Conservation (phyloP, 2,888 invertebrate species). For the Nasonovia ribisnigri region DNA sequence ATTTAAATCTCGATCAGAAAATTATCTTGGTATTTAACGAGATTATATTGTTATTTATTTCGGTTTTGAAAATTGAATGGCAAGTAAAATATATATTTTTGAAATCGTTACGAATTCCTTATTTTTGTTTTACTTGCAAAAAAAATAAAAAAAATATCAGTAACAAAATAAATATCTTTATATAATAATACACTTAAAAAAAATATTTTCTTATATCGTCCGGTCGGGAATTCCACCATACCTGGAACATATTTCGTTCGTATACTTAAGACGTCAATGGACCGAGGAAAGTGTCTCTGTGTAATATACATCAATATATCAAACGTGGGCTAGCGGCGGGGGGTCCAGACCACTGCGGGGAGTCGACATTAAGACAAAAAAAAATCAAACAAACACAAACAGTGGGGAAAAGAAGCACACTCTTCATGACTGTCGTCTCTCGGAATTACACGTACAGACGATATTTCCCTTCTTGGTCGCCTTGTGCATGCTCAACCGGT, state of each 20-base stretch:
- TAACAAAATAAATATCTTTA: not conserved
- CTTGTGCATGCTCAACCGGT: conserved; percentile 53
- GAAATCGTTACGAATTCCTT: not conserved
- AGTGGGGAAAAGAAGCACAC: conserved; percentile 55
- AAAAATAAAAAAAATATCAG: not conserved
- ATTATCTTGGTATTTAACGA: not conserved
- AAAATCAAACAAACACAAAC: conserved; percentile 36
- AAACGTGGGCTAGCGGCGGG: conserved; percentile 58
- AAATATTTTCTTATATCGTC: conserved; percentile 20
- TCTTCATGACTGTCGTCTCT: conserved; percentile 52
- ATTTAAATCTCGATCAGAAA: not conserved
- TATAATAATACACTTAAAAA: not conserved
- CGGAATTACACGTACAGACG: conserved; percentile 50
- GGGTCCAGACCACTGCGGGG: conserved; percentile 63
- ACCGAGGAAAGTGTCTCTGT: conserved; percentile 60
- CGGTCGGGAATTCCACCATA: conserved; percentile 39
- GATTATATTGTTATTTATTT: not conserved
- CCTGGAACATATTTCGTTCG: conserved; percentile 51
- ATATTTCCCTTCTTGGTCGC: conserved; percentile 52
- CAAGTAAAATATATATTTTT: not conserved
- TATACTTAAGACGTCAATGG: conserved; percentile 65
- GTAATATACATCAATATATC: conserved; percentile 63
- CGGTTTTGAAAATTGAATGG: not conserved
- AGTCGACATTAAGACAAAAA: conserved; percentile 64
- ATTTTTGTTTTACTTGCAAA: not conserved